Evolutionary conservation across 1,140 invertebrate genomes (phyloP).

Genomic region (Formica exsecta): DNA sequence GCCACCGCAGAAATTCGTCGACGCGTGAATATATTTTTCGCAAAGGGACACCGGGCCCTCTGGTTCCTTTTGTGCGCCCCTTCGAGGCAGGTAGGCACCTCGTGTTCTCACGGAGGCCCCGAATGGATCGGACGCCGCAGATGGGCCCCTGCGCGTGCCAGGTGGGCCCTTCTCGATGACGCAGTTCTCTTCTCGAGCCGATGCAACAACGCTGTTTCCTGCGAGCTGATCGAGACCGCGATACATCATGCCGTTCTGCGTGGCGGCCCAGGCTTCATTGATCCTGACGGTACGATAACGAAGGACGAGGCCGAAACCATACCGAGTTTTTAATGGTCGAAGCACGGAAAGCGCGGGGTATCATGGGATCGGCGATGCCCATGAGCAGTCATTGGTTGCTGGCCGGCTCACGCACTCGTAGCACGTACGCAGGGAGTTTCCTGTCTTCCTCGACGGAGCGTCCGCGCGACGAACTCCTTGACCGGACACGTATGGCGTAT

Average conservation of each 20-base stretch:
- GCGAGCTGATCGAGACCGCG: conserved; percentile 65
- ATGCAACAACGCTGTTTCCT: conserved; percentile 56
- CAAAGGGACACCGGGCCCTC: conserved; percentile 31
- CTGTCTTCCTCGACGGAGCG: conserved; percentile 28
- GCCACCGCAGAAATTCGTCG: conserved; percentile 63
- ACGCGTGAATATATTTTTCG: conserved; percentile 71
- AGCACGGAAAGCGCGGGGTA: conserved; percentile 32
- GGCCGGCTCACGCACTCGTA: conserved; percentile 58
- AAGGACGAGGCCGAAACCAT: background rate
- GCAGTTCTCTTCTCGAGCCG: conserved; percentile 3
- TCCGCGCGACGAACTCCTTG: background rate
- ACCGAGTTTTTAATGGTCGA: conserved; percentile 67
- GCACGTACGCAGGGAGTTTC: conserved; percentile 68
- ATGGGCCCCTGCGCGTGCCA: conserved; percentile 72
- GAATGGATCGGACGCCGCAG: conserved; percentile 53
- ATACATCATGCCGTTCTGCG: conserved; percentile 45
- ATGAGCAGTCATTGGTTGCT: background rate
- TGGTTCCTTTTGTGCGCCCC: background rate
- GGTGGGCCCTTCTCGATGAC: conserved; percentile 62
- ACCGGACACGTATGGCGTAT: conserved; percentile 10
- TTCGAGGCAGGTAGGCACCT: conserved; percentile 62
- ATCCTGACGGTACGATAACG: conserved; percentile 61
- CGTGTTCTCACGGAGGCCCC: conserved; percentile 66
- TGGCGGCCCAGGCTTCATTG: conserved; percentile 48
- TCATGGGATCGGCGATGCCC: background rate